These are phyloP conservation scores for Melospiza georgiana DNA, from an alignment of 2,113 vertebrate species.

Conservation along the genomic window DNA sequence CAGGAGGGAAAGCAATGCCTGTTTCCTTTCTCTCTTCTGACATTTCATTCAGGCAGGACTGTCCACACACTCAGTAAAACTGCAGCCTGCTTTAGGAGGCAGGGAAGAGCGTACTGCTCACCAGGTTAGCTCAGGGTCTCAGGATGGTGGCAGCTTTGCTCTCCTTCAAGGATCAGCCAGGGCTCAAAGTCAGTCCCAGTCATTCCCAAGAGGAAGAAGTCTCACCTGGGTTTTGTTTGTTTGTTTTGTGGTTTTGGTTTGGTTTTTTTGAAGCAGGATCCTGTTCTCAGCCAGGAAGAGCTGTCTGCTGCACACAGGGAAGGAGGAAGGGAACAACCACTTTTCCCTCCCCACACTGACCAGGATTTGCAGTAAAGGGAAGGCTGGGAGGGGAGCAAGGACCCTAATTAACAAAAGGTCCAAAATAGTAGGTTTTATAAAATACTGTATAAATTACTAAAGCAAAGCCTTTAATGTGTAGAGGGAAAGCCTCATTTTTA, in stretches of 20 bases:
- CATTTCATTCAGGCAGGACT: not conserved
- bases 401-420: not conserved
- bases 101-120: not conserved
- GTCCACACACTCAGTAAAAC: not conserved
- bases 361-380: not conserved
- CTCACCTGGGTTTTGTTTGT: no score
- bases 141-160: not conserved
- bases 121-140: not conserved
- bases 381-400: not conserved
- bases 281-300: not conserved
- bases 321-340: not conserved
- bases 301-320: not conserved
- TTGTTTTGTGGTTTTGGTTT: not conserved
- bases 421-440: not conserved
- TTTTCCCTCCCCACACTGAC: not conserved
- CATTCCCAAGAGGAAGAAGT: not conserved
- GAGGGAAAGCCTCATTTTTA: not conserved
- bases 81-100: not conserved
- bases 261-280: not conserved
- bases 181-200: not conserved
- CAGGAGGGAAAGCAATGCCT: not conserved
- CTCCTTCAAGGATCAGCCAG: not conserved
- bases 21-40: not conserved
- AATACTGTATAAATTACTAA: not conserved
- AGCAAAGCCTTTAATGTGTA: not conserved